Conservation (phyloP, 2,113 vertebrate species). For the Catharus minimus region DNA sequence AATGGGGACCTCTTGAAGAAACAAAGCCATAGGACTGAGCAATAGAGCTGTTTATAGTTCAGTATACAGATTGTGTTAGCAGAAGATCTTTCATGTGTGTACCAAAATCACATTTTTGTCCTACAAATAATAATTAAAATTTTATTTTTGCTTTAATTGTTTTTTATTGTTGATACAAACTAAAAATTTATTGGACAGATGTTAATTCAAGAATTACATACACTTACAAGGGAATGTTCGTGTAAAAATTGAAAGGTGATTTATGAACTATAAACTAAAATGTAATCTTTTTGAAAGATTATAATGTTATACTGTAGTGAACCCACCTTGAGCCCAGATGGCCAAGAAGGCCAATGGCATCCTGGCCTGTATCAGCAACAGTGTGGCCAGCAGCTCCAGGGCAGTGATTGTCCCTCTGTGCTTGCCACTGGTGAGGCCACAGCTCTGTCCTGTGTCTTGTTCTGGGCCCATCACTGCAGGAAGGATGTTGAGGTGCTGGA, state of each 20-base stretch:
- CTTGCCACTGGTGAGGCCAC: accelerated
- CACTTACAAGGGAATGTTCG: background rate
- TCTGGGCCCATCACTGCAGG: background rate
- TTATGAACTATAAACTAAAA: background rate
- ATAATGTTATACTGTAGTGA: background rate
- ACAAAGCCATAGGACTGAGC: background rate
- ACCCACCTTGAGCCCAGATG: background rate
- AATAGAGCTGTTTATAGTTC: background rate
- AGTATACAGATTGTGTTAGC: background rate
- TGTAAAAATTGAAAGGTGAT: background rate
- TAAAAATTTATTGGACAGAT: background rate
- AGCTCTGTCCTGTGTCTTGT: background rate
- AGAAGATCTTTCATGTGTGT: background rate
- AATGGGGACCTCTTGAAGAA: background rate
- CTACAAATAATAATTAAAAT: background rate
- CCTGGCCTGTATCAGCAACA: background rate
- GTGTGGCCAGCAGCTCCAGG: background rate
- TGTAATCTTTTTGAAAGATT: background rate
- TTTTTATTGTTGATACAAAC: background rate
- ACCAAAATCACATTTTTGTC: background rate
- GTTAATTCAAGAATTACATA: background rate
- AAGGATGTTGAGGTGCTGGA: background rate
- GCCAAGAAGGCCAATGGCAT: background rate
- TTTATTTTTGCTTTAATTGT: background rate
- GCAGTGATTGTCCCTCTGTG: accelerated